Evolutionary conservation across 1,140 invertebrate genomes (phyloP).

Genomic region (Lordiphosa mommai): DNA sequence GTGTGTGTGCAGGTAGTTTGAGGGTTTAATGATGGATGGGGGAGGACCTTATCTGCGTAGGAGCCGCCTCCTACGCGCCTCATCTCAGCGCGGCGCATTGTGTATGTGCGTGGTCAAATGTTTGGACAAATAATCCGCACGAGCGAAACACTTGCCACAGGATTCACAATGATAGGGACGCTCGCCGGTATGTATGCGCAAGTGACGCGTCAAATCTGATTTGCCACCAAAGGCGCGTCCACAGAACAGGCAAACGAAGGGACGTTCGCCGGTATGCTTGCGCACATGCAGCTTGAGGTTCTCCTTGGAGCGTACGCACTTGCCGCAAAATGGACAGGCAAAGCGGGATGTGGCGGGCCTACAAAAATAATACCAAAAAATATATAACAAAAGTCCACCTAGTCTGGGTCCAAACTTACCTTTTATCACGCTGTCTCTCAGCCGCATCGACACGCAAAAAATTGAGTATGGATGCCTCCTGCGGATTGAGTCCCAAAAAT

Average conservation of each 20-base stretch:
- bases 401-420: conserved; percentile 40
- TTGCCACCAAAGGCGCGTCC: conserved; percentile 92
- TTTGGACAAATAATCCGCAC: conserved; percentile 94
- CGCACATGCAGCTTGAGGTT: conserved; percentile 93
- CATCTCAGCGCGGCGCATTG: conserved; percentile 83
- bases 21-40: conserved; percentile 3
- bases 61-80: conserved; percentile 80
- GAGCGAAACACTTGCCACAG: conserved; percentile 93
- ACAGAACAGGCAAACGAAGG: conserved; percentile 93
- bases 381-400: not conserved
- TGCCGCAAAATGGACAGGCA: conserved; percentile 93
- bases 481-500: conserved; percentile 79
- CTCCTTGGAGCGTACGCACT: conserved; percentile 92
- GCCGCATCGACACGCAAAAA: conserved; percentile 83
- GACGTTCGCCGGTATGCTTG: conserved; percentile 92
- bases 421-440: conserved; percentile 84
- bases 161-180: conserved; percentile 93
- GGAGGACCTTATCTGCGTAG: conserved; percentile 77
- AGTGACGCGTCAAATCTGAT: conserved; percentile 90
- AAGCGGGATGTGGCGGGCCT: conserved; percentile 82
- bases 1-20: not conserved
- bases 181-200: conserved; percentile 90
- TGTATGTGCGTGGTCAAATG: conserved; percentile 94
- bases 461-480: conserved; percentile 84
- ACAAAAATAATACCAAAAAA: not conserved